Percentiles rank a stretch among this genome's conserved stretches.
phyloP scores from a whole-genome alignment of 1,140 invertebrate genomes.

The Atta texana region DNA sequence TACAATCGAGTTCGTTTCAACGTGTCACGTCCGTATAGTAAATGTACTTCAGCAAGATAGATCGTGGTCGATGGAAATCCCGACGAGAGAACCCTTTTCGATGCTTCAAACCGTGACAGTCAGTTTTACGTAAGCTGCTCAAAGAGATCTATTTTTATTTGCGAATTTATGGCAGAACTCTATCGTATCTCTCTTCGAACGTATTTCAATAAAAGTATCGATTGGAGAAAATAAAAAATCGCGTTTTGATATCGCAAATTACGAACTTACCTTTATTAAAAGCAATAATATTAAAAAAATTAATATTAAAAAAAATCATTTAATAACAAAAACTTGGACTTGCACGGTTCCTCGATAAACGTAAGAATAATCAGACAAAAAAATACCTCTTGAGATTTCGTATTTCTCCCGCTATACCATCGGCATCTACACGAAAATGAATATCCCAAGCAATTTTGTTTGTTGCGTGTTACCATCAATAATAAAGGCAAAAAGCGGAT shows the following conservation, averaged over 20 bases:
- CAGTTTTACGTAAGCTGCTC: constrained; percentile 46
- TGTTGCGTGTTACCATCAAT: not conserved
- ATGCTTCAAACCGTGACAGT: constrained; percentile 32
- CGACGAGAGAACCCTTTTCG: constrained; percentile 6
- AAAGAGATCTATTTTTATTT: constrained; percentile 50
- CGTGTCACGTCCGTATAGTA: constrained; percentile 33
- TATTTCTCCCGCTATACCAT: not conserved
- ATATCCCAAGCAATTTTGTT: constrained; percentile 22
- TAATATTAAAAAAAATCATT: not conserved
- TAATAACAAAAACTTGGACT: not conserved
- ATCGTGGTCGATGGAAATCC: constrained; percentile 43
- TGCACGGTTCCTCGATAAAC: not conserved
- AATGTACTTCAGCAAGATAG: constrained; percentile 35
- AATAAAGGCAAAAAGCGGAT: constrained; percentile 11
- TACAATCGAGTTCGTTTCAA: constrained; percentile 27
- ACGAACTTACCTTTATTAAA: not conserved
- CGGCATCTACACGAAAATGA: constrained; percentile 16
- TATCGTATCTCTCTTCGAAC: not conserved
- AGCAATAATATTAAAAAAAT: not conserved
- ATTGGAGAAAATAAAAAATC: not conserved
- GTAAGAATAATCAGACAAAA: not conserved
- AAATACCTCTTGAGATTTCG: not conserved
- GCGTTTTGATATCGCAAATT: not conserved
- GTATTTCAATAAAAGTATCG: not conserved
- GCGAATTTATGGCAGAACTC: constrained; percentile 21